Base-by-base conservation (phyloP, 2,888 invertebrate genomes). In the Lepidochitona cinerea region DNA sequence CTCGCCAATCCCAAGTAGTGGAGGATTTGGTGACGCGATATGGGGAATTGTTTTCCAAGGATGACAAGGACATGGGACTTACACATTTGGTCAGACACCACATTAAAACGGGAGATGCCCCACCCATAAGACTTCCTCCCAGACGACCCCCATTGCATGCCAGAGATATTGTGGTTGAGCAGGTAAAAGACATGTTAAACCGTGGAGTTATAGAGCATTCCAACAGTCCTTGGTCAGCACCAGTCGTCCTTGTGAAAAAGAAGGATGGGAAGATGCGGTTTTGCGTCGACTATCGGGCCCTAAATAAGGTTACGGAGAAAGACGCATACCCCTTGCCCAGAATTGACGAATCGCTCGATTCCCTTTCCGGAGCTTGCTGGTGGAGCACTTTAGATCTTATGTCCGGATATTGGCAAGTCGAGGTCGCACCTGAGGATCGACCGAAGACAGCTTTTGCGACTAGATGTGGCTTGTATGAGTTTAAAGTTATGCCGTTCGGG, bases 401-500 rank as follows among this genome's bases (percentile, higher is more conserved):
- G 18, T 65, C 70, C n/a, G 73, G 75, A n/a, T 75, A 75, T 54
- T 75, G 75, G 73, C 75, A 75, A 59, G 67, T 70, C n/a, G 49
- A 53, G 26, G 49, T 73, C 32, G 69, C 64, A 1, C 64, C 71
- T 18, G 65, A 59, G 0, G 75, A 77, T 37, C 71, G 70, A 35
- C 14, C 37, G 26, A 72, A 72, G 70, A 72, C 71, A 23, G 72
- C 49, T 2, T 73, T 73, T 33, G 18, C 32, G 12, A 41, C 52
- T 9, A 59, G 36, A 23, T 18, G 14, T 9, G 81, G 83, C 0
- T 74, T 79, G 1, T 86, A 75, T 66, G 77, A 86, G 68, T 88
- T 85, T 54, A 75, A 72, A 18, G 73, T 78, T 0, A 79, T 85
- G 78, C 85, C 85, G 1, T 88, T 89, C 79, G 88, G 88, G 0